Base-by-base conservation (phyloP, 2,888 invertebrate genomes). In the Scaptomyza cyrtandrae region DNA sequence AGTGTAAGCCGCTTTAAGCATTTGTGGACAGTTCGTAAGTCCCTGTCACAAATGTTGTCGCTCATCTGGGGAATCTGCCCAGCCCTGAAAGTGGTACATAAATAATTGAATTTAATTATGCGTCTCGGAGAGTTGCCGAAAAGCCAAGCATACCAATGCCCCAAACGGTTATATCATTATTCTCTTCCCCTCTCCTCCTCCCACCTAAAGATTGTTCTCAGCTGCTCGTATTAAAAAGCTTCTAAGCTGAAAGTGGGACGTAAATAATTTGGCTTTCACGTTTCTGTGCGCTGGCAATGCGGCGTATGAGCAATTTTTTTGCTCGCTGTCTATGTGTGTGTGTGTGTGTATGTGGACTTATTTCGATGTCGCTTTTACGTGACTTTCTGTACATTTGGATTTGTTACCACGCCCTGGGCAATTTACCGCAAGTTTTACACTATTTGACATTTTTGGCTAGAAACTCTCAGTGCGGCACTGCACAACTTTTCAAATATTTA, bases 101-200 rank as follows among this genome's bases (percentile, higher is more conserved):
- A 83, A 88, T 88, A 72, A 83, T 86, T 71, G 65, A 86, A 88
- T 85, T 85, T 80, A 85, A 85, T 88, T 85, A 83, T 88, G 75
- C 82, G 64, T 72, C 71, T 76, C 50, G 44, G 53, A 50, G 63
- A 69, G 63, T 54, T 41, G 64, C 66, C 60, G 43, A 55, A 55
- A 56, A 33, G 41, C 43, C 49, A 64, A 58, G 24, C 33, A 24
- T 44, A 49, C 46, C 58, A 69, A 70, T 46, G 48, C 62, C 63
- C 24, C 45, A 41, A 69, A 60, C 65, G 61, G 64, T 65, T 68
- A 68, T 64, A 57, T 72, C 45, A 72, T 56, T 67, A 52, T 52
- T 59, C 35, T 39, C 5, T 24, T 24, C 1, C 3, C 24, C 24
- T 3, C 19, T 19, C 2, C 9, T 2, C 6, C 31, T 3, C 14